These are phyloP conservation scores for Galbula dea DNA, from an alignment of 2,113 vertebrate species.

Conservation along the genomic window DNA sequence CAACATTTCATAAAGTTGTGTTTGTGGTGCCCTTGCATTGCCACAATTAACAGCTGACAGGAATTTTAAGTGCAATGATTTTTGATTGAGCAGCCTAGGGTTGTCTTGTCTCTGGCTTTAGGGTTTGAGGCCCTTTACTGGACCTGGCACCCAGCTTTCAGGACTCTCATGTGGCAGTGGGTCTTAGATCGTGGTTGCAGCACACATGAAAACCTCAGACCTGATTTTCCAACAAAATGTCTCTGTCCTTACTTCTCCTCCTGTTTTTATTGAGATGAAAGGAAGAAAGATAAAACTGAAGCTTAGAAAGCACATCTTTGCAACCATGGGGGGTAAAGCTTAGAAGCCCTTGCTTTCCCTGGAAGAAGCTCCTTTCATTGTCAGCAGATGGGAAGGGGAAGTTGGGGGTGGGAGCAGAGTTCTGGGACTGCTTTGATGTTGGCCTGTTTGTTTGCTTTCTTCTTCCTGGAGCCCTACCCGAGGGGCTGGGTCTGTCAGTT, in stretches of 20 bases:
- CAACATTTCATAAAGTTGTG: not conserved
- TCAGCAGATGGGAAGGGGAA: constrained; percentile 26
- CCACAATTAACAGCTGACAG: not conserved
- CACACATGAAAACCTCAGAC: not conserved
- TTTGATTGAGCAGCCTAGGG: not conserved
- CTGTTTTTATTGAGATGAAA: not conserved
- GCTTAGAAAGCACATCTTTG: not conserved
- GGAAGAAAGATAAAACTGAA: not conserved
- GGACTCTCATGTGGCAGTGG: not conserved
- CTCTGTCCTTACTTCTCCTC: not conserved
- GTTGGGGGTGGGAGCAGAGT: not conserved
- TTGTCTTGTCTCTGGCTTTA: not conserved
- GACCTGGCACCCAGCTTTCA: not conserved
- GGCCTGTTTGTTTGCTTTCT: not conserved
- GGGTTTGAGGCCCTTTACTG: not conserved
- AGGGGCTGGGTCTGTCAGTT: not conserved
- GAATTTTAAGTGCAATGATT: not conserved
- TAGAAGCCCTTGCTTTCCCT: not conserved
- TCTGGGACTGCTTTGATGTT: not conserved
- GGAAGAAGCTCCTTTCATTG: constrained; percentile 10
- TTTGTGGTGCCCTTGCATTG: not conserved
- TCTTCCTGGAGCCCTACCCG: not conserved
- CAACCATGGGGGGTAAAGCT: not conserved
- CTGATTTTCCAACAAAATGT: not conserved
- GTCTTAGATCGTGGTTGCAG: not conserved